Evolutionary conservation across 2,797 vertebrate species (phyloP), one percentile per base, ranked within the genome.

Genomic region (Anisognathus igniventris): DNA sequence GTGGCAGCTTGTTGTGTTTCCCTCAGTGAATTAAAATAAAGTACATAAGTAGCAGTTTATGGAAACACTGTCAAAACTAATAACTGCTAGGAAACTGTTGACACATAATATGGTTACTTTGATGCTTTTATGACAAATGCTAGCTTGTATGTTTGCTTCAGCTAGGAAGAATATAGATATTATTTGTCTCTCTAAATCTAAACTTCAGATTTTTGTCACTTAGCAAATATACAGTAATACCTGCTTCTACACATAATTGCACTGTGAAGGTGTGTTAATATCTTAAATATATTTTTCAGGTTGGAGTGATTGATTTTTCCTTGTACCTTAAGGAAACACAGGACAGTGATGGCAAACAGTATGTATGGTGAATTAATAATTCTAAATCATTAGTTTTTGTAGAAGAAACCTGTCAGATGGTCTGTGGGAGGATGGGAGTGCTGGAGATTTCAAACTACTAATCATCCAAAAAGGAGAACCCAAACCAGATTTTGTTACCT

Each of bases 231-330:
- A 48, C 50, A 61, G 8, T 50, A 75, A 60, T 58, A 30, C 25
- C 9, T 82, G 6, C n/a, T 91, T 35, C 53, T 87, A 11, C 0
- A 2, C 37, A 37, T 80, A 90, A 61, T 56, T 91, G 37, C n/a
- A 45, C 40, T 73, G n/a, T 95, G 33, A 92, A 92, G n/a, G 10
- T 77, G 23, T 84, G 9, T 57, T 90, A 58, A 83, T 71, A 54
- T 21, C 56, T 80, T 87, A 33, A 56, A n/a, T 93, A 8, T 94
- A 31, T 88, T 82, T 50, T 87, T 92, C 96, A 99, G 99, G 99
- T 99, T 95, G 99, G 98, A 80, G 98, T 99, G 95, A 99, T 99
- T 67, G 99, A 99, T 96, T 99, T 99, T 97, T 99, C 99, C 40
- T 98, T 99, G 86, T 99, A 99, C 97, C 98, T 99, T 90, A 99